These are phyloP conservation scores for Meiosimyza platycephala DNA, from an alignment of 2,888 invertebrate species.

Conservation along the genomic window DNA sequence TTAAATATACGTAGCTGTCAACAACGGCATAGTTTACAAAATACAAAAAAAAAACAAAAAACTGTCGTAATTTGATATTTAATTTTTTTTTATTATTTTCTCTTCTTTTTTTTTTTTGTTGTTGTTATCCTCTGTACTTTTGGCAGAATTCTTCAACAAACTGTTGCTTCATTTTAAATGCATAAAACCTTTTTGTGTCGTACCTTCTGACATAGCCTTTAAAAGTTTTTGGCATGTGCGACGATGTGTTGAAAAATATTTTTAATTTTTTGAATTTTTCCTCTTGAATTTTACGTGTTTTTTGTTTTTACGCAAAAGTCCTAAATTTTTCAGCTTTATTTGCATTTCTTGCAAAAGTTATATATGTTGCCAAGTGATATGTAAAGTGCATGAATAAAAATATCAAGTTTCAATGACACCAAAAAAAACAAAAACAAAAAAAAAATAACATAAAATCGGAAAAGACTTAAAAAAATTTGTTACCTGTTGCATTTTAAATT, in stretches of 20 bases:
- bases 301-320: slow-evolving; percentile 17
- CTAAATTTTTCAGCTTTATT: slow-evolving; percentile 11
- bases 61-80: too few species aligned
- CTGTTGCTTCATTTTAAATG: slow-evolving; percentile 13
- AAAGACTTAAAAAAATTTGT: too few species aligned
- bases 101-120: not conserved
- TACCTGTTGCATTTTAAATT: too few species aligned
- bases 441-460: too few species aligned
- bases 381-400: too few species aligned
- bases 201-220: slow-evolving; percentile 3
- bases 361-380: too few species aligned
- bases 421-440: too few species aligned
- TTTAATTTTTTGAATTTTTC: slow-evolving; percentile 29
- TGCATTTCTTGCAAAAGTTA: not conserved
- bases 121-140: slow-evolving; percentile 32
- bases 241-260: slow-evolving; percentile 21
- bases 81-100: not conserved
- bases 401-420: too few species aligned
- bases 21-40: too few species aligned
- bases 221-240: slow-evolving; percentile 39
- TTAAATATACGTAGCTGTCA: too few species aligned
- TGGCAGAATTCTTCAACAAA: slow-evolving; percentile 25
- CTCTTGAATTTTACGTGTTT: slow-evolving; percentile 33
- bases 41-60: too few species aligned
- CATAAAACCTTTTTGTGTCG: not conserved